Evolutionary conservation across 2,888 invertebrate species (phyloP).

Genomic region (Steromphala cineraria): DNA sequence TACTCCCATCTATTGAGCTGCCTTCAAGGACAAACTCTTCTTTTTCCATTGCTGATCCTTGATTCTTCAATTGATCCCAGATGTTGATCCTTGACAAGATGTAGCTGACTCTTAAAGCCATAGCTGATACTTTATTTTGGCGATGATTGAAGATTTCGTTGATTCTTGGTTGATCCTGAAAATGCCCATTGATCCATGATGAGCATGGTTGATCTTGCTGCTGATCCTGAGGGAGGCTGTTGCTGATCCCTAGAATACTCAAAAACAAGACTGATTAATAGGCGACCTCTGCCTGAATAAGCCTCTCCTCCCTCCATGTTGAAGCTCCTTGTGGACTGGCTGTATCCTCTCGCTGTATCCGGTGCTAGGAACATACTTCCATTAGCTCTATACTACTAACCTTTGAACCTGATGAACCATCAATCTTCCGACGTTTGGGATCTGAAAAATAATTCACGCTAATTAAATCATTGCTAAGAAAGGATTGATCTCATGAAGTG

Average conservation of each 20-base stretch:
- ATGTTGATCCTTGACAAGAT: too few relatives aligned
- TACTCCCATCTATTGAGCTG: not conserved
- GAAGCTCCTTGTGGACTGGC: conserved; percentile 12
- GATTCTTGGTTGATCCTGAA: too few relatives aligned
- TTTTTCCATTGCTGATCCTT: too few relatives aligned
- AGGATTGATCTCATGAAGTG: not conserved
- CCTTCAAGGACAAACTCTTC: not conserved
- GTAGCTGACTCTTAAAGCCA: too few relatives aligned
- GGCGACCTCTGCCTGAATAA: not conserved
- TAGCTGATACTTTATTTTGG: too few relatives aligned
- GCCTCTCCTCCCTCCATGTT: not conserved
- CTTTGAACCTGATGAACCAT: conserved; percentile 62
- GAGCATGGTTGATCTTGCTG: too few relatives aligned
- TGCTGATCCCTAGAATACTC: conserved; percentile 1
- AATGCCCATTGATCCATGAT: too few relatives aligned
- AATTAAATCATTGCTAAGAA: not conserved
- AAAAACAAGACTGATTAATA: conserved; percentile 6
- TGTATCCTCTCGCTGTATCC: conserved; percentile 12
- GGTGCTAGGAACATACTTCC: conserved; percentile 34
- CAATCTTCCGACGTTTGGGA: conserved; percentile 58
- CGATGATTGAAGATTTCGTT: not conserved
- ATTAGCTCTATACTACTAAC: conserved; percentile 69
- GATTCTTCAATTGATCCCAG: too few relatives aligned
- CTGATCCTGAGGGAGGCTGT: not conserved
- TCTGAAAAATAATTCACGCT: conserved; percentile 40